A percentile compares a stretch with the other conserved stretches of the same genome.
These are phyloP conservation scores for Drosophila asahinai DNA, from an alignment of 1,140 invertebrate species.

Conservation along the genomic window DNA sequence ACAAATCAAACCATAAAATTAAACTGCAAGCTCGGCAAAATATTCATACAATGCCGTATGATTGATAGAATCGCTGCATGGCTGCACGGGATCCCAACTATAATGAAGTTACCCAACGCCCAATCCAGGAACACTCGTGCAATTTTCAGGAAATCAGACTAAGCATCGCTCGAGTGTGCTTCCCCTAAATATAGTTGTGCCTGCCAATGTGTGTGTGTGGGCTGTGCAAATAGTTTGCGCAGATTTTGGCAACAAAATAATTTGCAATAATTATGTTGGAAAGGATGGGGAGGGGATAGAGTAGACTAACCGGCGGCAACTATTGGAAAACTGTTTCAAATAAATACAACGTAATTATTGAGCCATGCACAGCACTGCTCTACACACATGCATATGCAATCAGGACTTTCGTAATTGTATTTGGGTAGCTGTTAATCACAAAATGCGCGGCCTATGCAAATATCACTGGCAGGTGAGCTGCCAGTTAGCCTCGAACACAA, in stretches of 20 bases:
- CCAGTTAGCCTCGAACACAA: conserved; percentile 22
- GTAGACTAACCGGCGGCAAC: conserved; percentile 45
- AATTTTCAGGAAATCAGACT: conserved; percentile 70
- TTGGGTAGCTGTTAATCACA: conserved; percentile 74
- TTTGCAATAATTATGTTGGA: conserved; percentile 76
- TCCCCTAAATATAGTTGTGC: conserved; percentile 6
- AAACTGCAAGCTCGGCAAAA: conserved; percentile 61
- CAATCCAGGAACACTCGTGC: conserved; percentile 35
- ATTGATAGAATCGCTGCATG: conserved; percentile 58
- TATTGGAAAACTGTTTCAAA: conserved; percentile 68
- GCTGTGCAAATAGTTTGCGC: conserved; percentile 58
- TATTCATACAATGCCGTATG: conserved; percentile 56
- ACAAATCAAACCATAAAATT: conserved; percentile 59
- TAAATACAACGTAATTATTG: conserved; percentile 82
- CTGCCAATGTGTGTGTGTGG: conserved; percentile 2
- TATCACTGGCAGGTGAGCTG: conserved; percentile 51
- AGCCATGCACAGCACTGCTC: conserved; percentile 63
- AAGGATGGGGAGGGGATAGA: neutral
- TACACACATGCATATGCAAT: conserved; percentile 22
- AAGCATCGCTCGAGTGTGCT: conserved; percentile 33
- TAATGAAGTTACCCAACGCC: conserved; percentile 65
- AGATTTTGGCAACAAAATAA: conserved; percentile 77
- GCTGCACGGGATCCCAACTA: conserved; percentile 20
- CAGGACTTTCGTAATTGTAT: conserved; percentile 63
- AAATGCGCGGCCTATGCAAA: conserved; percentile 79